Percentiles rank a stretch among this genome's conserved stretches.
Conservation (phyloP, 2,888 invertebrate species). For the Torymus tubicola region DNA sequence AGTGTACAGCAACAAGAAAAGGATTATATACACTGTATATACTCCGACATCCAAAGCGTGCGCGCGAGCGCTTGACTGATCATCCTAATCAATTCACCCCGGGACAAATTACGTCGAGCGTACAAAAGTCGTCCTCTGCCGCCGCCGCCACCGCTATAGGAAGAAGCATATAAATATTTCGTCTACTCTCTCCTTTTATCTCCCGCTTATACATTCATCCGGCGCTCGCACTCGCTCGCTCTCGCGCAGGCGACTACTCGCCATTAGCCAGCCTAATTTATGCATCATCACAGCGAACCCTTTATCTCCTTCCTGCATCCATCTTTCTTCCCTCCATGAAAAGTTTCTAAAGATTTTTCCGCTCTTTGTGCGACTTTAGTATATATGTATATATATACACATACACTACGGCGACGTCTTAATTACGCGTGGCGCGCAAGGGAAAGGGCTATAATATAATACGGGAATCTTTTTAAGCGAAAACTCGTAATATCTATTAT, state of each 20-base stretch:
- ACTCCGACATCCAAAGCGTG: too few relatives aligned
- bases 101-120: conserved; percentile 24
- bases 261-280: conserved; percentile 75
- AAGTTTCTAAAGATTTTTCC: conserved; percentile 73
- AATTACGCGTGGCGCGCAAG: conserved; percentile 66
- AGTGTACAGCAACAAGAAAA: too few relatives aligned
- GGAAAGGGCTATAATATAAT: conserved; percentile 19
- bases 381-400: background rate
- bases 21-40: too few relatives aligned
- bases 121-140: background rate
- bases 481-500: conserved; percentile 55
- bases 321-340: conserved; percentile 69
- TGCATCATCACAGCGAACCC: conserved; percentile 73
- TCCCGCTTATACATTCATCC: conserved; percentile 60
- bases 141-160: background rate
- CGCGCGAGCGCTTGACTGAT: conserved; percentile 3
- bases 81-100: conserved; percentile 23
- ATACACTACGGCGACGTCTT: conserved; percentile 65
- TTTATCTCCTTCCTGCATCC: conserved; percentile 67
- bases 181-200: conserved; percentile 55
- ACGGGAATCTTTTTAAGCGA: conserved; percentile 22
- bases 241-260: conserved; percentile 60
- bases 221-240: too few relatives aligned
- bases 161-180: conserved; percentile 56
- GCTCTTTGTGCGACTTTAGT: conserved; percentile 4